Conservation (phyloP, 2,113 vertebrate genomes). For the Heloderma charlesbogerti region DNA sequence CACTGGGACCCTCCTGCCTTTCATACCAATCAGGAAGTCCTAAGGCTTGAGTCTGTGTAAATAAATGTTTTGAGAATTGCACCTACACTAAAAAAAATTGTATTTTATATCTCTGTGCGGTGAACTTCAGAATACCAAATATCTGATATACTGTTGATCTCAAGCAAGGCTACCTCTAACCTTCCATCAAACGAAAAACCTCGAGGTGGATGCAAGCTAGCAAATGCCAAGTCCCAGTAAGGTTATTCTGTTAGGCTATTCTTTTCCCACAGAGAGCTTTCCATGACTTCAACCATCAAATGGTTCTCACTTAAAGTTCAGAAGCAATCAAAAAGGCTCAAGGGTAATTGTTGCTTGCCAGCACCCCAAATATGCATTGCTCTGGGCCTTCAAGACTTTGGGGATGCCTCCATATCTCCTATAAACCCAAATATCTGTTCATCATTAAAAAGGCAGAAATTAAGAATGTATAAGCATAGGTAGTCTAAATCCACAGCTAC, state of each 20-base stretch:
- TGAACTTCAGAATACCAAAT: constrained; percentile 71
- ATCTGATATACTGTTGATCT: constrained; percentile 75
- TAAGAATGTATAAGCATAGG: too few species aligned
- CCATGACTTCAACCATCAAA: constrained; percentile 42
- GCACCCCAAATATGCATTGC: neutral
- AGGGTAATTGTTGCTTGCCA: neutral
- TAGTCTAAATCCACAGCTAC: too few species aligned
- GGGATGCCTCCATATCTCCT: neutral
- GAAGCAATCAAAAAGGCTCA: neutral
- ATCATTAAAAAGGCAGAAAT: too few species aligned
- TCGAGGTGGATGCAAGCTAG: constrained; percentile 78
- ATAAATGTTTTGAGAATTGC: constrained; percentile 76
- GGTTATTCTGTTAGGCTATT: constrained; percentile 75
- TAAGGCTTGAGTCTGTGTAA: constrained; percentile 72
- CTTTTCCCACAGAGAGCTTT: constrained; percentile 69
- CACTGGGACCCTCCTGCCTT: constrained; percentile 65
- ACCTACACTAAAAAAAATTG: constrained; percentile 72
- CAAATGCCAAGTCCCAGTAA: constrained; percentile 76
- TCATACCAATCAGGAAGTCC: constrained; percentile 71
- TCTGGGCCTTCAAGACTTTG: neutral
- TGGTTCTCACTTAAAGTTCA: neutral
- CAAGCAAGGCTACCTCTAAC: constrained; percentile 71
- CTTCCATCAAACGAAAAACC: constrained; percentile 76
- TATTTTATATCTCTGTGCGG: constrained; percentile 58
- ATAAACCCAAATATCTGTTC: too few species aligned